Evolutionary conservation across 2,888 invertebrate species (phyloP), one percentile per base, ranked within the genome.

Genomic region (Nezara viridula): DNA sequence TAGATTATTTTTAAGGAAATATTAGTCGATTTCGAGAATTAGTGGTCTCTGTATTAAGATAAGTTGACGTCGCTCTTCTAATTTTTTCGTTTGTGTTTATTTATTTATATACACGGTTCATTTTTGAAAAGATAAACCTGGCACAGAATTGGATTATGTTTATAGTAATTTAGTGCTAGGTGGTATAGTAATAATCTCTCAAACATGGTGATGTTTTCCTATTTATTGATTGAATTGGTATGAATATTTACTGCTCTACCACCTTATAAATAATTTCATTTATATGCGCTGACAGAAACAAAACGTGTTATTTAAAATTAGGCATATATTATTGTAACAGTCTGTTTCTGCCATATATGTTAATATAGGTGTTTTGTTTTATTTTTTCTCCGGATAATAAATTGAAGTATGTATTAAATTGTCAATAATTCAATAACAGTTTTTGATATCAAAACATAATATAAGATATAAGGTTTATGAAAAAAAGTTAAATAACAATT

Each of bases 21-120:
- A 81, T 81, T 44, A 47, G 24, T 44, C 44, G n/a, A 81, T 81
- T 81, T 81, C 44, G 44, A 81, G 40, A 81, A 81, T 81, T 81
- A 81, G 81, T 81, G n/a, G 44, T 24, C 44, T 3, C n/a, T 81
- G 44, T 5, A n/a, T 44, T 12, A n/a, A n/a, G 44, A 3, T 81
- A 81, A 81, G 44, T 44, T 81, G n/a, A 81, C n/a, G 10, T 44
- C 44, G 21, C 4, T 44, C 9, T 60, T 32, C 14, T 60, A 27
- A n/a, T n/a, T 37, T 73, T 73, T 32, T n/a, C 5, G 44, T n/a
- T 55, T 9, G 16, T 73, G 7, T 32, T 37, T 19, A 5, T 73
- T 73, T 37, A 73, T 73, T 32, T 73, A 37, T 37, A 16, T 32
- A 21, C 60, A 6, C 37, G 66, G 66, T 7, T 73, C 66, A 37